A percentile compares a stretch with the other conserved stretches of the same genome.
phyloP scores from a whole-genome alignment of 1,140 invertebrate species.

The Eufriesea mexicana region DNA sequence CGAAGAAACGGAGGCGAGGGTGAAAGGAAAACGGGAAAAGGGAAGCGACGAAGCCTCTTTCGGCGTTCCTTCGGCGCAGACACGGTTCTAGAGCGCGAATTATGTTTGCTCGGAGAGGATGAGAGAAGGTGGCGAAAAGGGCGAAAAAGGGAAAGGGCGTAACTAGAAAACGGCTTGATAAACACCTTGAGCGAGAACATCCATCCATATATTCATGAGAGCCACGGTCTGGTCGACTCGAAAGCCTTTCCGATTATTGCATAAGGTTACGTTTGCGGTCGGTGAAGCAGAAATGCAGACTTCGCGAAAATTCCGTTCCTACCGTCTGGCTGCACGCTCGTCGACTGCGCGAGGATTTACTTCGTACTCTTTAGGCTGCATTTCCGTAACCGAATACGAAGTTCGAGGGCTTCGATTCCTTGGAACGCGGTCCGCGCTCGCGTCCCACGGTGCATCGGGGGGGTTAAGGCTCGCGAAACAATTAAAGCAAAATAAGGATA shows the following conservation, averaged over 20 bases:
- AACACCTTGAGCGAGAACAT: constrained; percentile 75
- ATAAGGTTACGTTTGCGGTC: constrained; percentile 76
- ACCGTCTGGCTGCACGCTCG: constrained; percentile 43
- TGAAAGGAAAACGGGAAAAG: constrained; percentile 2
- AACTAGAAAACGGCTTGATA: constrained; percentile 76
- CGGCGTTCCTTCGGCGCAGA: constrained; percentile 14
- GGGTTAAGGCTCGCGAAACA: neutral
- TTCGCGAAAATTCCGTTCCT: constrained; percentile 64
- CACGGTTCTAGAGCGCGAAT: constrained; percentile 39
- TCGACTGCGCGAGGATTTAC: constrained; percentile 43
- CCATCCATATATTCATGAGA: constrained; percentile 79
- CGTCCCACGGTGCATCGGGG: neutral
- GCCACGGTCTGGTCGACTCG: constrained; percentile 63
- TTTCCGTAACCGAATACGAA: constrained; percentile 39
- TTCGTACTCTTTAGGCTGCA: constrained; percentile 46
- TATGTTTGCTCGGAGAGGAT: constrained; percentile 47
- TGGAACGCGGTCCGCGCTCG: neutral
- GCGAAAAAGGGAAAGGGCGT: constrained; percentile 62
- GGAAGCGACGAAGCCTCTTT: constrained; percentile 21
- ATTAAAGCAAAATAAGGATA: neutral
- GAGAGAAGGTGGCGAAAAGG: constrained; percentile 26
- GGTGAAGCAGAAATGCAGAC: constrained; percentile 76
- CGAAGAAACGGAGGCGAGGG: neutral
- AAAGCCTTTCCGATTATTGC: constrained; percentile 76
- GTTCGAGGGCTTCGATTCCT: constrained; percentile 33